A percentile compares a stretch with the other conserved stretches of the same genome.
Evolutionary conservation across 2,888 invertebrate genomes (phyloP).

Genomic region (Oeneis ivallda): DNA sequence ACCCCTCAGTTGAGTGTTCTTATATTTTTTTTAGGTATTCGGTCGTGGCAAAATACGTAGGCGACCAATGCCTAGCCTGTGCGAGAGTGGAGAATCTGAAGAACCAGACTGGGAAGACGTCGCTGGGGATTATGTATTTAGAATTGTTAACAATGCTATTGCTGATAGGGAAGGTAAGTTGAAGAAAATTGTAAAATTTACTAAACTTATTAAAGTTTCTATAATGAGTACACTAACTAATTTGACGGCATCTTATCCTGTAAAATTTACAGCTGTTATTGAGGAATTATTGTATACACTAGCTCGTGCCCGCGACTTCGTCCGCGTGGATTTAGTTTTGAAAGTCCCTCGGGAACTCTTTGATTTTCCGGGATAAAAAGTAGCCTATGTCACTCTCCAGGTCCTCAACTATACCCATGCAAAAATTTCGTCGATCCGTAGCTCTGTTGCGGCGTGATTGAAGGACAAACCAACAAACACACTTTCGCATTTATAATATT

Average conservation of each 20-base stretch:
- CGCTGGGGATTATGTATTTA: slow-evolving; percentile 92
- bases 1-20: neutral
- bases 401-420: too few species aligned
- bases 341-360: too few species aligned
- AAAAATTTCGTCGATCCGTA: too few species aligned
- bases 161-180: slow-evolving; percentile 85
- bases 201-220: neutral
- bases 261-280: neutral
- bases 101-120: slow-evolving; percentile 79
- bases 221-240: neutral
- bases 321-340: too few species aligned
- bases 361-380: too few species aligned
- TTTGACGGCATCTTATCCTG: neutral
- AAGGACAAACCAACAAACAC: too few species aligned
- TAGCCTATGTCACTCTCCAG: too few species aligned
- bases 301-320: too few species aligned
- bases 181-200: neutral
- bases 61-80: slow-evolving; percentile 84
- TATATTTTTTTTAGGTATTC: slow-evolving; percentile 63
- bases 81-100: slow-evolving; percentile 82
- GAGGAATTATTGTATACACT: neutral
- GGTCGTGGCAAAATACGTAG: slow-evolving; percentile 82
- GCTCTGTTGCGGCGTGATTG: too few species aligned
- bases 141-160: slow-evolving; percentile 89
- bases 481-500: too few species aligned